Conservation (phyloP, 2,797 vertebrate genomes). For the Leptatherina wallacei region DNA sequence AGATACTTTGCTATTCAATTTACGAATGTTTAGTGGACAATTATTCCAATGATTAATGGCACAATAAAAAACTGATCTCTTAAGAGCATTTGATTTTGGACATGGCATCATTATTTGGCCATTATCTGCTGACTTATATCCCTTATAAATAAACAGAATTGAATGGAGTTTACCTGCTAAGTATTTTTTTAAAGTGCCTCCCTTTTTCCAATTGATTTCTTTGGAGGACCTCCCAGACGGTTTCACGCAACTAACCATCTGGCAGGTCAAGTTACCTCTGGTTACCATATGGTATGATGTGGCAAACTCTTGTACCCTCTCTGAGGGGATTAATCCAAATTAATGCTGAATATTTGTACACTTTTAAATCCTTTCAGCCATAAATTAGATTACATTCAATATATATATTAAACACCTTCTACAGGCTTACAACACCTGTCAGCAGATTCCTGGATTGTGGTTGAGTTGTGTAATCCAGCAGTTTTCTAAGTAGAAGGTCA, state of each 20-base stretch:
- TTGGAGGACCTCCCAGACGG: slow-evolving; percentile 21
- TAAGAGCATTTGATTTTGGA: no score
- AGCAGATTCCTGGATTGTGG: neutral
- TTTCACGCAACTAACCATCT: slow-evolving; percentile 19
- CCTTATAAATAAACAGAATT: neutral
- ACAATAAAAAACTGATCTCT: no score
- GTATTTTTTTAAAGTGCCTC: slow-evolving; percentile 1
- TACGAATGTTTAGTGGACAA: no score
- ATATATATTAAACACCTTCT: neutral
- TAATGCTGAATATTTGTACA: neutral
- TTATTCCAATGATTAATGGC: no score
- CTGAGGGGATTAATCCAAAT: neutral
- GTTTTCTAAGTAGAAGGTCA: neutral
- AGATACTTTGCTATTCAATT: no score
- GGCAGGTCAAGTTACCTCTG: slow-evolving; percentile 29
- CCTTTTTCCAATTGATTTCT: slow-evolving; percentile 11
- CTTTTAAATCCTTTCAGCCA: neutral
- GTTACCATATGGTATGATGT: slow-evolving; percentile 8
- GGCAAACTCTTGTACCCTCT: slow-evolving; percentile 4
- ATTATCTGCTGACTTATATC: no score
- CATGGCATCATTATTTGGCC: no score
- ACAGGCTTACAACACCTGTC: neutral
- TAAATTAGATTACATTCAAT: neutral
- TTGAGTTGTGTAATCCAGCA: neutral
- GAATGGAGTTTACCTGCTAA: neutral